A percentile compares a stretch with the other conserved stretches of the same genome.
These are phyloP conservation scores for Volucella bombylans DNA, from an alignment of 2,888 invertebrate species.

Conservation along the genomic window DNA sequence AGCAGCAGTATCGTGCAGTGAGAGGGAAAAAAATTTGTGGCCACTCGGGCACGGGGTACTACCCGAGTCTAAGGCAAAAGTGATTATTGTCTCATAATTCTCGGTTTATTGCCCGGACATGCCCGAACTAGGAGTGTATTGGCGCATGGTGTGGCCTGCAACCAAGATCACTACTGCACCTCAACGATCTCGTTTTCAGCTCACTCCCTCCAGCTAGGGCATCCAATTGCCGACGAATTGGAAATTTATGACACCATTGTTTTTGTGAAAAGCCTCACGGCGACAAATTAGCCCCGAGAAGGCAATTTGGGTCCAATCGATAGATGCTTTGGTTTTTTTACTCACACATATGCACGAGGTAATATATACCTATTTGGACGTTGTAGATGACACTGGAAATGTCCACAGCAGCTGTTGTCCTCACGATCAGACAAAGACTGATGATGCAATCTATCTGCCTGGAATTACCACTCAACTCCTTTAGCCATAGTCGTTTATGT, in stretches of 20 bases:
- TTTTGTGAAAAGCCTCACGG: slow-evolving; percentile 50
- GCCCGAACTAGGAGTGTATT: slow-evolving; percentile 63
- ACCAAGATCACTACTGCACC: slow-evolving; percentile 41
- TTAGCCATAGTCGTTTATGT: slow-evolving; percentile 21
- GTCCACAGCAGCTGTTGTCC: slow-evolving; percentile 60
- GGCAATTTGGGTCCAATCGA: slow-evolving; percentile 39
- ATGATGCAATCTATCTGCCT: slow-evolving; percentile 54
- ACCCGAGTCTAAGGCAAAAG: slow-evolving; percentile 46
- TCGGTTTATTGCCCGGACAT: slow-evolving; percentile 73
- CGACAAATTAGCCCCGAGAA: slow-evolving; percentile 65
- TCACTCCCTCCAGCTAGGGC: slow-evolving; percentile 15
- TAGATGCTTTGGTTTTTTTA: slow-evolving; percentile 11
- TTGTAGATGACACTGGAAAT: slow-evolving; percentile 52
- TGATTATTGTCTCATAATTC: slow-evolving; percentile 73
- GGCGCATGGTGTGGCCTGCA: slow-evolving; percentile 57
- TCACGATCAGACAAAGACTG: slow-evolving; percentile 43
- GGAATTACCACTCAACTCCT: slow-evolving; percentile 45
- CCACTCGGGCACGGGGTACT: slow-evolving; percentile 15
- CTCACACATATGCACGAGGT: not conserved
- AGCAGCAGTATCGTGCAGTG: slow-evolving; percentile 10
- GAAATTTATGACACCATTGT: slow-evolving; percentile 69
- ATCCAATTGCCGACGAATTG: slow-evolving; percentile 66
- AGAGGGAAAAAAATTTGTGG: slow-evolving; percentile 30
- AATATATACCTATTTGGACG: not conserved
- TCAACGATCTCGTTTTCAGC: slow-evolving; percentile 14